Conservation (phyloP, 2,888 invertebrate species). For the Apocheima hispidaria region DNA sequence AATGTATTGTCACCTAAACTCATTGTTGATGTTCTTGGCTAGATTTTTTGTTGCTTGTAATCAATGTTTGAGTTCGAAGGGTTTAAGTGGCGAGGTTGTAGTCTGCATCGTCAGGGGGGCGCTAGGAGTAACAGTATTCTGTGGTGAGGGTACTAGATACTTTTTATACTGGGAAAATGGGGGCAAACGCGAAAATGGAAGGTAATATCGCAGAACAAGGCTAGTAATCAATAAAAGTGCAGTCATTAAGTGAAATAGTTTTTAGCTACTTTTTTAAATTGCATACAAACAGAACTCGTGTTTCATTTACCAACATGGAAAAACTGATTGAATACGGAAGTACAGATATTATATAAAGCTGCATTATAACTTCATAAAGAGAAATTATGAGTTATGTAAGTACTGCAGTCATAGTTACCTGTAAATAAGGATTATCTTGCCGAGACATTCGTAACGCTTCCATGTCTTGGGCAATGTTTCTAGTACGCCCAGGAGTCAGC, state of each 20-base stretch:
- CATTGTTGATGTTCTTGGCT: no score
- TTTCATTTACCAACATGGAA: background rate
- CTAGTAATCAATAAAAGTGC: background rate
- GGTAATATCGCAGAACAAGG: background rate
- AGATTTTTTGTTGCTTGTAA: no score
- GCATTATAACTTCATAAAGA: slow-evolving; percentile 29
- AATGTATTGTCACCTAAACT: no score
- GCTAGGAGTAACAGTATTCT: no score
- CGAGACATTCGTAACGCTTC: slow-evolving; percentile 92
- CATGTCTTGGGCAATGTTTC: slow-evolving; percentile 94
- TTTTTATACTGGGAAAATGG: background rate
- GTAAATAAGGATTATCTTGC: slow-evolving; percentile 94
- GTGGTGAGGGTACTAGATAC: background rate
- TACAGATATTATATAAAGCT: slow-evolving; percentile 34
- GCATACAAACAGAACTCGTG: slow-evolving; percentile 1
- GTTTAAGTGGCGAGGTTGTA: no score
- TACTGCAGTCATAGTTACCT: slow-evolving; percentile 78
- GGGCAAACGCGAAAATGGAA: background rate
- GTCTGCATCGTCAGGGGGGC: no score
- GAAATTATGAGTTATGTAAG: slow-evolving; percentile 40
- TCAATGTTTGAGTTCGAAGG: no score
- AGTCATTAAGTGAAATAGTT: background rate
- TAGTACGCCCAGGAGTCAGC: slow-evolving; percentile 90
- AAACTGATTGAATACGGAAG: slow-evolving; percentile 6
- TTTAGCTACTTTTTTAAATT: background rate